phyloP scores from a whole-genome alignment of 2,797 vertebrate genomes.

The Coregonus sp. region DNA sequence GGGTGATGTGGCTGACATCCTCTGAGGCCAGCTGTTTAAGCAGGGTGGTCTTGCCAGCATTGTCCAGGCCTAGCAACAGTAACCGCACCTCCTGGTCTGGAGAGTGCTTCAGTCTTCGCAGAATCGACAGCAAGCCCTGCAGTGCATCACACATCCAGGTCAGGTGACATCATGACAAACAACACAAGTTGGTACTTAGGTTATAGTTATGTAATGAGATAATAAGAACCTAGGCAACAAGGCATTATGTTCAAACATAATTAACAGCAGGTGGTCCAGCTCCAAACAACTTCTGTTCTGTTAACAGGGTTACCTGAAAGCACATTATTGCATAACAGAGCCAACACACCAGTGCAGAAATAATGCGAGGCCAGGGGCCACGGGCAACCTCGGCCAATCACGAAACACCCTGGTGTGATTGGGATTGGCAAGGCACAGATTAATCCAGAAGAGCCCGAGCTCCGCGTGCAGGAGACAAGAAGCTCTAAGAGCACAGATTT shows the following conservation, averaged over 20 bases:
- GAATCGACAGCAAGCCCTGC: conserved; percentile 91
- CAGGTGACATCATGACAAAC: neutral
- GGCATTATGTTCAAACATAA: neutral
- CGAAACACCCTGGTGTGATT: conserved; percentile 22
- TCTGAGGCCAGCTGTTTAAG: conserved; percentile 76
- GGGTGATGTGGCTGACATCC: conserved; percentile 76
- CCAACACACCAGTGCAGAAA: conserved; percentile 14
- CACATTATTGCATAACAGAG: neutral
- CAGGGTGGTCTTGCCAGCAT: conserved; percentile 91
- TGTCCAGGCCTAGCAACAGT: conserved; percentile 93
- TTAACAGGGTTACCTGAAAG: neutral
- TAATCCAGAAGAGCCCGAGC: conserved; percentile 14
- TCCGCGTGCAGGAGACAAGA: conserved; percentile 30
- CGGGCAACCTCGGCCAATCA: conserved; percentile 20
- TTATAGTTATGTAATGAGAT: neutral
- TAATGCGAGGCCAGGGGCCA: conserved; percentile 8
- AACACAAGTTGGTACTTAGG: neutral
- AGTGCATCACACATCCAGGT: conserved; percentile 1
- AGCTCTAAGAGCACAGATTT: conserved; percentile 52
- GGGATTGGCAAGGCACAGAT: conserved; percentile 43
- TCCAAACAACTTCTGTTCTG: neutral
- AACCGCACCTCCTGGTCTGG: conserved; percentile 93
- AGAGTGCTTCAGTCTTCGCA: conserved; percentile 89
- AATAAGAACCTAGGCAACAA: neutral
- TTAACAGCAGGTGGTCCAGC: neutral